Percentiles rank a stretch among this genome's conserved stretches.
These are phyloP conservation scores for Parotocinclus haroldoi DNA, from an alignment of 2,797 vertebrate species.

Conservation along the genomic window DNA sequence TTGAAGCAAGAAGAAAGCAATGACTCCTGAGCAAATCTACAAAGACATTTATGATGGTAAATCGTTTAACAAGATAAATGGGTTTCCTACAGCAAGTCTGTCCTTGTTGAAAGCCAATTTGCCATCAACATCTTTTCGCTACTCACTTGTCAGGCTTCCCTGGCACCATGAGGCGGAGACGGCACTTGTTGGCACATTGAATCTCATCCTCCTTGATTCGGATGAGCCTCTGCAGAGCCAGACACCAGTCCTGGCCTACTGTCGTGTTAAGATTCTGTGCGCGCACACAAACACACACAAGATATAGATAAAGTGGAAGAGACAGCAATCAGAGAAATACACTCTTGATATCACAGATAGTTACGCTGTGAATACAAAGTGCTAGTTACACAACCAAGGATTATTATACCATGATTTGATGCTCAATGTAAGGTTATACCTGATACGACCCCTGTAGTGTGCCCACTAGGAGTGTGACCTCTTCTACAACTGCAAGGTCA, in stretches of 20 bases:
- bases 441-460: slow-evolving; percentile 87
- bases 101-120: slow-evolving; percentile 26
- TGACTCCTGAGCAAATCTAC: slow-evolving; percentile 23
- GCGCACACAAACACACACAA: slow-evolving; percentile 29
- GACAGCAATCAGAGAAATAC: slow-evolving; percentile 35
- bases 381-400: neutral
- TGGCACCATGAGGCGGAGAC: slow-evolving; percentile 81
- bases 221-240: slow-evolving; percentile 86
- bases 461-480: slow-evolving; percentile 84
- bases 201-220: slow-evolving; percentile 89
- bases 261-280: slow-evolving; percentile 86
- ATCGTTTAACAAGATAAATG: slow-evolving; percentile 34
- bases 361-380: neutral
- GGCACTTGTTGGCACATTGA: slow-evolving; percentile 88
- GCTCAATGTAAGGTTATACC: slow-evolving; percentile 58
- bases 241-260: slow-evolving; percentile 87
- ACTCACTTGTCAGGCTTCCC: slow-evolving; percentile 88
- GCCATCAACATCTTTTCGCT: slow-evolving; percentile 11
- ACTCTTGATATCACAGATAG: slow-evolving; percentile 16
- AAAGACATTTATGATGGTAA: slow-evolving; percentile 7
- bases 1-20: slow-evolving; percentile 8
- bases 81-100: slow-evolving; percentile 8
- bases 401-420: neutral
- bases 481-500: slow-evolving; percentile 83
- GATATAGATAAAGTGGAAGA: neutral